phyloP scores from a whole-genome alignment of 2,888 invertebrate species.

The Invenusta paracnida region DNA sequence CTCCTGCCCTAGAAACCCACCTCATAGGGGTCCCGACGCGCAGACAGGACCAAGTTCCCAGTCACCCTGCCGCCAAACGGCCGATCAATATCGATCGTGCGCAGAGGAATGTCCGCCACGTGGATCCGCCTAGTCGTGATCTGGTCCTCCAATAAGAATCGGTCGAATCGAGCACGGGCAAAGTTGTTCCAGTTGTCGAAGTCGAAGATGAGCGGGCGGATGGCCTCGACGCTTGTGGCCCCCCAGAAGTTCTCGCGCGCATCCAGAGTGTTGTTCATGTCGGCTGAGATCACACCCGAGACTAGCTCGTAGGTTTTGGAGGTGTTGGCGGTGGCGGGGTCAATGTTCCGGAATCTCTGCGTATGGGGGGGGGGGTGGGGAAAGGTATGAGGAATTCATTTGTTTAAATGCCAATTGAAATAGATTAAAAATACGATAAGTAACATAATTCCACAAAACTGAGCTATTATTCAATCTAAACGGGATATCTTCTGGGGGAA shows the following conservation, averaged over 20 bases:
- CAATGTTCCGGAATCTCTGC: no score
- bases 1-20: constrained; percentile 44
- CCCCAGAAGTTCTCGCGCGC: constrained; percentile 97
- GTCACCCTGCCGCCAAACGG: constrained; percentile 64
- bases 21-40: constrained; percentile 51
- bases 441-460: no score
- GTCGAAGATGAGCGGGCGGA: constrained; percentile 82
- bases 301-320: constrained; percentile 79
- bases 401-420: no score
- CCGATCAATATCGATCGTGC: constrained; percentile 50
- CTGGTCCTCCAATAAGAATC: constrained; percentile 70
- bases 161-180: constrained; percentile 82
- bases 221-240: constrained; percentile 69
- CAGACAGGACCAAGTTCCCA: constrained; percentile 61
- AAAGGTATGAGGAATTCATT: no score
- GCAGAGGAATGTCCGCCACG: constrained; percentile 61
- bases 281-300: constrained; percentile 78
- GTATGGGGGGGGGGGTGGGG: no score
- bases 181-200: constrained; percentile 99
- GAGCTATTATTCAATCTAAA: no score
- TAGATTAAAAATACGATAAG: no score
- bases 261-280: constrained; percentile 77
- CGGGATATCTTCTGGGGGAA: no score
- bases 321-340: no score
- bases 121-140: constrained; percentile 33